These are phyloP conservation scores for Megalops atlanticus DNA, from an alignment of 2,113 vertebrate genomes.

Conservation along the genomic window DNA sequence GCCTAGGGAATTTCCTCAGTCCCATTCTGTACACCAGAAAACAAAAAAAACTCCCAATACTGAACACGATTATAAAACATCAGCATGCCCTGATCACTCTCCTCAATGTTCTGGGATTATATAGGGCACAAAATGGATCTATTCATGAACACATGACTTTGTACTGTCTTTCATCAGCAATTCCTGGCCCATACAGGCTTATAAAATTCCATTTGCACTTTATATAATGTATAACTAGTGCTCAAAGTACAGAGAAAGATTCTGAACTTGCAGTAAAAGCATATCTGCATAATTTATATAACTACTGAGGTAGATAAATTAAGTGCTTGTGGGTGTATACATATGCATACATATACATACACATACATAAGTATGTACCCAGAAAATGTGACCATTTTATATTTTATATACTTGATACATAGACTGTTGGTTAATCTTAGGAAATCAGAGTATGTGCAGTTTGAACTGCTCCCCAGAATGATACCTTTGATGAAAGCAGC, in stretches of 20 bases:
- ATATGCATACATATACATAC: neutral
- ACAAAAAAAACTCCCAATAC: no score
- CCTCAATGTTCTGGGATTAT: no score
- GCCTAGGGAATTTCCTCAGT: no score
- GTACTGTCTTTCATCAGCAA: no score
- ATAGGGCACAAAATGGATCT: no score
- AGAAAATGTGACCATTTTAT: neutral
- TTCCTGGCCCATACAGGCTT: neutral
- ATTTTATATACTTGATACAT: neutral
- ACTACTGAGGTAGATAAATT: neutral
- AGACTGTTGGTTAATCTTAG: no score
- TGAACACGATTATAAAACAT: no score
- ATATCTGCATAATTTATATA: neutral
- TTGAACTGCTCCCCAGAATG: slow-evolving; percentile 3
- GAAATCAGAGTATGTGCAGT: slow-evolving; percentile 6
- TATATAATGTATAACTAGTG: neutral
- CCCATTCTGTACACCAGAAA: no score
- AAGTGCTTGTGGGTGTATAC: neutral
- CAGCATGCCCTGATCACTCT: no score
- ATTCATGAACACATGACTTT: no score
- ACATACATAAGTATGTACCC: no score
- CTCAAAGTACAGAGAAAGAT: neutral
- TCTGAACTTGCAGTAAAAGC: neutral
- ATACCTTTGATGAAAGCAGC: slow-evolving; percentile 39
- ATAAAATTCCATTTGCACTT: neutral